phyloP scores from a whole-genome alignment of 2,888 invertebrate species.

The Smittia sp. region DNA sequence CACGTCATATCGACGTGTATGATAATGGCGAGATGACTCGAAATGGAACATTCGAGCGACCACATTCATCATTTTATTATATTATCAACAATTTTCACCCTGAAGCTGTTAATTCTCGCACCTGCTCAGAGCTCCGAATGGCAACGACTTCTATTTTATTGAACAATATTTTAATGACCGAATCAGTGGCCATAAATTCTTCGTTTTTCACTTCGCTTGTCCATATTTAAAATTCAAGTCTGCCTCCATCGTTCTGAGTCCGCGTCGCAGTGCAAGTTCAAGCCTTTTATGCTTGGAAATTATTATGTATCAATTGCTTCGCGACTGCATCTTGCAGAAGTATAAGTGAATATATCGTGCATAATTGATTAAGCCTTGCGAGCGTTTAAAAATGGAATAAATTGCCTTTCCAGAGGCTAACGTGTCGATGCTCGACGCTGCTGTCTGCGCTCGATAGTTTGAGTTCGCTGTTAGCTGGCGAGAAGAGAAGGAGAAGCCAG shows the following conservation, averaged over 20 bases:
- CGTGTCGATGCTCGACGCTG: background rate
- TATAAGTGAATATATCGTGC: slow-evolving; percentile 14
- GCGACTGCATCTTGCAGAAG: slow-evolving; percentile 4
- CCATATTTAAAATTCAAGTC: slow-evolving; percentile 15
- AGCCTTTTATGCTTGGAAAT: slow-evolving; percentile 9
- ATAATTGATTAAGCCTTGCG: slow-evolving; percentile 19
- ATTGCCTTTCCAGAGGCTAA: background rate
- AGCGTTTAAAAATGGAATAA: slow-evolving; percentile 21
- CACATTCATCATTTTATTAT: slow-evolving; percentile 23
- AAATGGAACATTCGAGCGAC: background rate
- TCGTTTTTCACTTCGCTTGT: background rate
- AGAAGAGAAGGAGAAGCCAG: background rate
- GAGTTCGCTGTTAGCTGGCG: background rate
- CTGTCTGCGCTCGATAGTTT: background rate
- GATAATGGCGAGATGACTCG: background rate
- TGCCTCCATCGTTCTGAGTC: background rate
- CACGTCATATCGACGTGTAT: background rate
- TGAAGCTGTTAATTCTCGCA: slow-evolving; percentile 25
- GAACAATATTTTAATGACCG: slow-evolving; percentile 15
- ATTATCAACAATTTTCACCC: slow-evolving; percentile 18
- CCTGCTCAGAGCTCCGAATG: background rate
- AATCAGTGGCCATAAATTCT: slow-evolving; percentile 8
- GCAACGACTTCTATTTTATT: slow-evolving; percentile 8
- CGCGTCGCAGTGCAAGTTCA: background rate
- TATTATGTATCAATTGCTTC: slow-evolving; percentile 25